Conservation (phyloP, 2,797 vertebrate species). For the Amphiprion clarkii region DNA sequence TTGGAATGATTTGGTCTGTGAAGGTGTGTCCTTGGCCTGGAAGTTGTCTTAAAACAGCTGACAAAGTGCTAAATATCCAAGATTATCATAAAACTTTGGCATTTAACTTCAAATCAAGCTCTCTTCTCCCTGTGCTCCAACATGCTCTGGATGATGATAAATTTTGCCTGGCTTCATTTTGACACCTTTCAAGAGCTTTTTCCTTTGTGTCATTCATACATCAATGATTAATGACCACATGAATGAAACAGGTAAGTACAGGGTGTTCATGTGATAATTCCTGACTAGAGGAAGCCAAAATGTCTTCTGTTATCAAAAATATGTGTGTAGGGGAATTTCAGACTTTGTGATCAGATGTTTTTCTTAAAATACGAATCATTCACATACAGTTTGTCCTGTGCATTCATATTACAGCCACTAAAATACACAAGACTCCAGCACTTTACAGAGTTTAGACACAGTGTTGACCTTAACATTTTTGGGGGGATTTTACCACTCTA, state of each 20-base stretch:
- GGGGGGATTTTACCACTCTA: no score
- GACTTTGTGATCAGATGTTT: no score
- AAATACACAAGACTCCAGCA: no score
- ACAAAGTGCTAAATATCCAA: not conserved
- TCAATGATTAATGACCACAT: not conserved
- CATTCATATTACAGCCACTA: no score
- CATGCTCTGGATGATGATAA: not conserved
- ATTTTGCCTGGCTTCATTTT: not conserved
- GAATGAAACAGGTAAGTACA: not conserved
- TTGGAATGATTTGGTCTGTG: slow-evolving; percentile 1
- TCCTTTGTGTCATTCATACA: no score
- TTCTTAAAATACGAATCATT: no score
- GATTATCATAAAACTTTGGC: not conserved
- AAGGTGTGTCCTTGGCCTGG: not conserved
- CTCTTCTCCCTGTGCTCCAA: not conserved
- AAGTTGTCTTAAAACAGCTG: not conserved
- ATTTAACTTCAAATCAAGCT: not conserved
- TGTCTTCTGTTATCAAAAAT: not conserved
- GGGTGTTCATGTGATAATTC: no score
- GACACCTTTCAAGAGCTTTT: not conserved
- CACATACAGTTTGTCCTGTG: no score
- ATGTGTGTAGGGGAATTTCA: not conserved
- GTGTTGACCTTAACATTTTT: no score
- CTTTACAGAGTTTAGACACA: no score
- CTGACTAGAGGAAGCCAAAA: not conserved